Evolutionary conservation across 2,888 invertebrate species (phyloP).

Genomic region (Lasioglossum pauxillum): DNA sequence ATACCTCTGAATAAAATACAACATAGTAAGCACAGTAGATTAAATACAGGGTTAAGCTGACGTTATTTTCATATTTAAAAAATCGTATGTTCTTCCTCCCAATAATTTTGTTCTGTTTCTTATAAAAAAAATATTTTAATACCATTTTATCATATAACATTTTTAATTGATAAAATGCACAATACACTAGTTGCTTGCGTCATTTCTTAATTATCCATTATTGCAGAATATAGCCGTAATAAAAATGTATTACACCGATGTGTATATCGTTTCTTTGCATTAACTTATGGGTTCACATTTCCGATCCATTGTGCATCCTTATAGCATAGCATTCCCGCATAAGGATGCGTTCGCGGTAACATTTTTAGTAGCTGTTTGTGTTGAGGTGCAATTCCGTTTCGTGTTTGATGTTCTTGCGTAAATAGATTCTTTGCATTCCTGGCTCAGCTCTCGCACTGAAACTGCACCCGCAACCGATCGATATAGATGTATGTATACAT

Average conservation of each 20-base stretch:
- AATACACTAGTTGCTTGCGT: not conserved
- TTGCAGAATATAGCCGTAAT: not conserved
- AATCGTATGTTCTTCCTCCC: not conserved
- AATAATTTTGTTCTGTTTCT: not conserved
- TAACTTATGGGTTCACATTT: not conserved
- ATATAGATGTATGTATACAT: conserved; percentile 13
- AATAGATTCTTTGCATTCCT: conserved; percentile 24
- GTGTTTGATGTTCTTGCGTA: not conserved
- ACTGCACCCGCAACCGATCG: conserved; percentile 13
- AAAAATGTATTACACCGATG: not conserved
- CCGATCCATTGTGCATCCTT: not conserved
- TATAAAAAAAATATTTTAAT: not conserved
- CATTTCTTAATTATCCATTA: not conserved
- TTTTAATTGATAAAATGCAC: too few relatives aligned
- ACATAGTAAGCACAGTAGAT: not conserved
- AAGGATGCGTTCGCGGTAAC: not conserved
- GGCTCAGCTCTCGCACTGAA: not conserved
- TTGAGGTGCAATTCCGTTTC: not conserved
- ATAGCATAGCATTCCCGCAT: not conserved
- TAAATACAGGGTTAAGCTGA: not conserved
- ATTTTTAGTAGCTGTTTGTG: not conserved
- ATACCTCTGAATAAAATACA: not conserved
- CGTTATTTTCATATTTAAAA: not conserved
- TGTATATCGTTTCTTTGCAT: not conserved
- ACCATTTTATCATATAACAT: not conserved